A percentile compares a stretch with the other conserved stretches of the same genome.
Evolutionary conservation across 2,888 invertebrate species (phyloP).

Genomic region (Caenorhabditis angaria): DNA sequence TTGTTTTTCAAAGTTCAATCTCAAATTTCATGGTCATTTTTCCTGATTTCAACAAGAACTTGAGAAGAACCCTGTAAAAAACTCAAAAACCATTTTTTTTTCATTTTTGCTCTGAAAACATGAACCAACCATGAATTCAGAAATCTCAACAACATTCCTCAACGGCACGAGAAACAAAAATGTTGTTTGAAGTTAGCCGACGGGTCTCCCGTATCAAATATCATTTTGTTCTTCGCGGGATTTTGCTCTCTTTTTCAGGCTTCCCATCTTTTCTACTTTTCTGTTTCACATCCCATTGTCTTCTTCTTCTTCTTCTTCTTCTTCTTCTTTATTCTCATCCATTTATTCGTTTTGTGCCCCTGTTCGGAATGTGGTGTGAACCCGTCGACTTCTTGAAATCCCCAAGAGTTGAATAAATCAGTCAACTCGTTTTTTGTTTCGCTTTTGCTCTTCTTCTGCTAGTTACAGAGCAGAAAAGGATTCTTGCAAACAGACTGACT

Average conservation of each 20-base stretch:
- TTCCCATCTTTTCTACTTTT: not conserved
- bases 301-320: too few relatives aligned
- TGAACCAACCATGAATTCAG: not conserved
- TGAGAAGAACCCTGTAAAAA: too few relatives aligned
- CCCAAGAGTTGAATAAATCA: not conserved
- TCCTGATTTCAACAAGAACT: too few relatives aligned
- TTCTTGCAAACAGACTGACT: too few relatives aligned
- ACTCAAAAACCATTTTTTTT: too few relatives aligned
- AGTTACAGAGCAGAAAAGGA: not conserved
- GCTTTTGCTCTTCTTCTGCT: not conserved
- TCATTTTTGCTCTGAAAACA: not conserved
- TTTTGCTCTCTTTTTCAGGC: not conserved
- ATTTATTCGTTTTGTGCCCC: too few relatives aligned
- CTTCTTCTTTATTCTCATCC: too few relatives aligned
- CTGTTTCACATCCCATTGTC: not conserved
- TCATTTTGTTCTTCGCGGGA: not conserved
- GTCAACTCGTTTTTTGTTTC: not conserved
- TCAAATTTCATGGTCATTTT: too few relatives aligned
- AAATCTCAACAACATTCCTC: too few relatives aligned
- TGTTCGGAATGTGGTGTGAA: too few relatives aligned
- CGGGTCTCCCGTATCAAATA: not conserved
- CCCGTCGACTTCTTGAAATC: not conserved
- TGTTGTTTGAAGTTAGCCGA: slow-evolving; percentile 1
- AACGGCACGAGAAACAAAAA: not conserved
- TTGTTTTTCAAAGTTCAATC: too few relatives aligned